phyloP scores from a whole-genome alignment of 2,113 vertebrate species.

The human (Homo sapiens) region DNA sequence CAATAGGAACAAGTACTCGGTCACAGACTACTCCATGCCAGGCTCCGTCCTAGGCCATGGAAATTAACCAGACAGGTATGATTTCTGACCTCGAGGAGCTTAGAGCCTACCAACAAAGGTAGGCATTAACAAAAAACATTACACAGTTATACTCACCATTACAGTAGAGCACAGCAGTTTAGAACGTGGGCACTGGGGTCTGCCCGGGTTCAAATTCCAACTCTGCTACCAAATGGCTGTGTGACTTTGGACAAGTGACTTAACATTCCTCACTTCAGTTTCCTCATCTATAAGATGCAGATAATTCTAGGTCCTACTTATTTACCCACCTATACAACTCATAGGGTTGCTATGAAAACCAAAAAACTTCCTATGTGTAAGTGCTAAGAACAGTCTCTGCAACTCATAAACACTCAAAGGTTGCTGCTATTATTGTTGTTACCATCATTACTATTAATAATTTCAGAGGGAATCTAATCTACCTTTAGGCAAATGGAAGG shows the following conservation, averaged over 20 bases:
- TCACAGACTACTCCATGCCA: neutral
- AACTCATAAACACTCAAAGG: neutral
- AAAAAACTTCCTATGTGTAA: neutral
- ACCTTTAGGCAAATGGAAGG: conserved; percentile 1
- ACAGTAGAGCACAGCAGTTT: neutral
- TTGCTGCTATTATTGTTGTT: neutral
- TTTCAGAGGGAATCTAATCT: neutral
- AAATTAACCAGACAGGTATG: neutral
- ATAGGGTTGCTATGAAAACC: neutral
- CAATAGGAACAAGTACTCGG: neutral
- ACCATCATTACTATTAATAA: neutral
- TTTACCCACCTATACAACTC: neutral
- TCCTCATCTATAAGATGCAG: neutral
- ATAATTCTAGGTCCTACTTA: neutral
- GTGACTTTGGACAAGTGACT: neutral
- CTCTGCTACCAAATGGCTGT: neutral
- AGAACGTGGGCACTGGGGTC: neutral
- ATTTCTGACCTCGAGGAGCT: neutral
- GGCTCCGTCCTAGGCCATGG: neutral
- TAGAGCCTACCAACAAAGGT: neutral
- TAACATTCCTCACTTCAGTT: neutral
- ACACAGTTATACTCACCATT: neutral
- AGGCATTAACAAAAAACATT: neutral
- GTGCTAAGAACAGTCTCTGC: neutral
- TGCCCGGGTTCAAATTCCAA: neutral